These are phyloP conservation scores for Pithecia hirsuta DNA, from an alignment of 2,797 vertebrate genomes.

Conservation along the genomic window DNA sequence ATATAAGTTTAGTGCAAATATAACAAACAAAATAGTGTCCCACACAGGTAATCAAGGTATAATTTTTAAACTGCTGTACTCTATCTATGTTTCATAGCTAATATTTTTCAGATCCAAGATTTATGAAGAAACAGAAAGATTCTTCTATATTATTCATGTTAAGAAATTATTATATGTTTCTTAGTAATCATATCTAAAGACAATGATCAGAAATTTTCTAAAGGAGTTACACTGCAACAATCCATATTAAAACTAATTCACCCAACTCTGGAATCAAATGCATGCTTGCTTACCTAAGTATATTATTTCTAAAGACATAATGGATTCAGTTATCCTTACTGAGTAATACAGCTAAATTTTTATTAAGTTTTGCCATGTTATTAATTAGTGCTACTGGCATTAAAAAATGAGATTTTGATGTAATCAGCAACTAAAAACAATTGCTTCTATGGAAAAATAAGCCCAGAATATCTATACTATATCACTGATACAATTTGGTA, in stretches of 20 bases:
- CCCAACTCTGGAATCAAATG: not conserved
- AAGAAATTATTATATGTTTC: constrained; percentile 2
- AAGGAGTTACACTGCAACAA: not conserved
- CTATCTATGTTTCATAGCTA: not conserved
- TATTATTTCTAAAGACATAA: constrained; percentile 29
- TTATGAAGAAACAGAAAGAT: not conserved
- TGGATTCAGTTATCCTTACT: not conserved
- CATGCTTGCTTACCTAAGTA: not conserved
- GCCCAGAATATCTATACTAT: not conserved
- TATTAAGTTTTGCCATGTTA: constrained; percentile 26
- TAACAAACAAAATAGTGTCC: not conserved
- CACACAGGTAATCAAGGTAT: not conserved
- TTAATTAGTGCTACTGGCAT: constrained; percentile 35
- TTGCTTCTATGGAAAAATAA: not conserved
- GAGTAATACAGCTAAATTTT: constrained; percentile 2
- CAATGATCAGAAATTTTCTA: not conserved
- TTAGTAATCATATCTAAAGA: not conserved
- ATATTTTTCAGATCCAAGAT: not conserved
- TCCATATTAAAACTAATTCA: constrained; percentile 32
- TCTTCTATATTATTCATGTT: not conserved
- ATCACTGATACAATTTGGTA: not conserved
- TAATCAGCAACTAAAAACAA: constrained; percentile 34
- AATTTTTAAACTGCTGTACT: not conserved
- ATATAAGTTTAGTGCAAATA: not conserved
- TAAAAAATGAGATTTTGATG: constrained; percentile 54